Base-by-base conservation (phyloP, 1,140 invertebrate species). In the Mizuhopecten yessoensis region DNA sequence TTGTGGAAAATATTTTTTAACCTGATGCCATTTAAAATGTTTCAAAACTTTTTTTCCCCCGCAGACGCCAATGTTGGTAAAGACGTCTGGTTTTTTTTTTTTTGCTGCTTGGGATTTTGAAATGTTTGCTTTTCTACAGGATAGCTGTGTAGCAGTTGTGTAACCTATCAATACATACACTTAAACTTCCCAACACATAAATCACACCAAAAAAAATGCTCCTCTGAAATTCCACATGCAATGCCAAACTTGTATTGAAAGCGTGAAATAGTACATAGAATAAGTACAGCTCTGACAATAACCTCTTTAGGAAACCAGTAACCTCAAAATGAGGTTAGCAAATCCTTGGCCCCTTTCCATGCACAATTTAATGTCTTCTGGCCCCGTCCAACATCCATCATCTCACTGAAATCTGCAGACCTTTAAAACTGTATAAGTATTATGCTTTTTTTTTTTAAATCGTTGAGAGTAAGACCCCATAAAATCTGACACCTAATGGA, bases 251-350 rank as follows among this genome's bases (percentile, higher is more conserved):
- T 75, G n/a, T 9, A 75, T 29, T 29, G 57, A 75, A 75, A 75
- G 57, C 29, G 57, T 75, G 57, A 75, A 75, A 75, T 29, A 75
- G 23, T 11, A 75, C 57, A 75, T 23, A 75, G 5, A 75, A 45
- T 15, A 29, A 75, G 5, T 9, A 29, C 1, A 29, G 23, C 5
- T 75, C n/a, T 75, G 23, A 75, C 57, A 75, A 29, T 75, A n/a
- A 75, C 57, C 57, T 75, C 57, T 75, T 75, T 75, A 75, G 57
- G 57, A 75, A 75, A 75, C 57, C 57, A 75, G 57, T 29, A 29
- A 75, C 57, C n/a, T 75, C 3, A 75, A 75, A 75, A 75, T 75
- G 57, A 75, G 23, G 57, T 75, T 75, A 75, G 11, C 57, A 75
- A 75, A 75, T 75, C 29, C 11, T 75, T 75, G 57, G 57, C 57